Base-by-base conservation (phyloP, 2,888 invertebrate genomes). In the Platypus cylindrus region DNA sequence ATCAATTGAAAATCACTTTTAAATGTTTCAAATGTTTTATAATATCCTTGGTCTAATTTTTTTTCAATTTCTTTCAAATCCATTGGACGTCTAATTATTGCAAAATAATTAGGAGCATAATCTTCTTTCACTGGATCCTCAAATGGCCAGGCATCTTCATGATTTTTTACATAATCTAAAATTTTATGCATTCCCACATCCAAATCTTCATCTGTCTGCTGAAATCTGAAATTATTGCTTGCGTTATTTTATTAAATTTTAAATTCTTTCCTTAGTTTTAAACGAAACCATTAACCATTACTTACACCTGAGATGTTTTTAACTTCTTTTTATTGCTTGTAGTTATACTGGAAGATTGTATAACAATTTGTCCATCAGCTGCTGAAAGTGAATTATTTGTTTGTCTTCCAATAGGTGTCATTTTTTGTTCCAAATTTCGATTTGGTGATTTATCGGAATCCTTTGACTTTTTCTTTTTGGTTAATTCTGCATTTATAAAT, bases 121-220 rank as follows among this genome's bases (percentile, higher is more conserved):
- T 86, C 84, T 56, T 91, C 90, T 51, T 90, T 86, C 1, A 93
- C 91, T 0, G 91, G 86, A 55, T 90, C 87, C 56, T 84, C 71
- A 62, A 94, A 93, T 1, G 91, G 91, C 91, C 91, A 93, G 1
- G 91, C 87, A 58, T 93, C 90, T 37, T 83, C 78, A 57, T 91
- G 89, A 50, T 80, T 78, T 53, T 83, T 85, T 23, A 93, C 73
- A 52, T 80, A 75, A 56, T 89, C 85, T 37, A 93, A 66, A 37
- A 93, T 86, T 68, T 89, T 89, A 61, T 87, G 85, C 84, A 89
- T 84, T 31, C 87, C 87, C 35, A 84, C 85, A 56, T 83, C 78
- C 37, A 86, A 68, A 52, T 87, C 86, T 55, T 87, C 87, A 47
- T 84, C 83, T 28, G 76, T 77, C 64, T 80, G 79, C 50, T 77